Evolutionary conservation across 1,140 invertebrate genomes (phyloP).

Genomic region (Stegodyphus dumicola): DNA sequence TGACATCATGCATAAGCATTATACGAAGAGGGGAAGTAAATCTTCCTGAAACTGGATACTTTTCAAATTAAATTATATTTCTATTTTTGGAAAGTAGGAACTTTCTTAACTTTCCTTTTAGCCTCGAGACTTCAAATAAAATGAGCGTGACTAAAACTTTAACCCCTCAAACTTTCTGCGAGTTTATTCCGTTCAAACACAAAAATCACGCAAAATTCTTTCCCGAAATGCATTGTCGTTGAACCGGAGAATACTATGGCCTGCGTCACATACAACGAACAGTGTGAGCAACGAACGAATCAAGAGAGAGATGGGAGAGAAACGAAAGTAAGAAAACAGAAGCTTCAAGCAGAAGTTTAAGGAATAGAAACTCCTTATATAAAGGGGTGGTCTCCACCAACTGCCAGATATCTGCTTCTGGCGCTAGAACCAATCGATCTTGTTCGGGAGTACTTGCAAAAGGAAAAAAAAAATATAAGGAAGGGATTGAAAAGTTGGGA

Average conservation of each 20-base stretch:
- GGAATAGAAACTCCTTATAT: conserved; percentile 31
- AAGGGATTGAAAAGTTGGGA: conserved; percentile 3
- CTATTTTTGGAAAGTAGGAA: too few species aligned
- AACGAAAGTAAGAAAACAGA: background rate
- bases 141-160: too few species aligned
- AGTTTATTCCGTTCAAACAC: too few species aligned
- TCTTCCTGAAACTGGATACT: too few species aligned
- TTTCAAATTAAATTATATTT: too few species aligned
- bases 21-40: too few species aligned
- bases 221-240: too few species aligned
- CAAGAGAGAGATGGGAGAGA: background rate
- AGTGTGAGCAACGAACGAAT: background rate
- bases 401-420: conserved; percentile 20
- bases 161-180: too few species aligned
- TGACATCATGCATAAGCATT: too few species aligned
- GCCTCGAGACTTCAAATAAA: too few species aligned
- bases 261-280: background rate
- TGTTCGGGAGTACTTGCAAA: background rate
- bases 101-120: too few species aligned
- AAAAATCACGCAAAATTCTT: too few species aligned
- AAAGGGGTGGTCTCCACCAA: background rate
- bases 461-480: background rate
- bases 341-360: conserved; percentile 6
- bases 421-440: conserved; percentile 17
- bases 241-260: background rate